phyloP scores from a whole-genome alignment of 2,888 invertebrate genomes.

The Melikaiella ostensackeni region DNA sequence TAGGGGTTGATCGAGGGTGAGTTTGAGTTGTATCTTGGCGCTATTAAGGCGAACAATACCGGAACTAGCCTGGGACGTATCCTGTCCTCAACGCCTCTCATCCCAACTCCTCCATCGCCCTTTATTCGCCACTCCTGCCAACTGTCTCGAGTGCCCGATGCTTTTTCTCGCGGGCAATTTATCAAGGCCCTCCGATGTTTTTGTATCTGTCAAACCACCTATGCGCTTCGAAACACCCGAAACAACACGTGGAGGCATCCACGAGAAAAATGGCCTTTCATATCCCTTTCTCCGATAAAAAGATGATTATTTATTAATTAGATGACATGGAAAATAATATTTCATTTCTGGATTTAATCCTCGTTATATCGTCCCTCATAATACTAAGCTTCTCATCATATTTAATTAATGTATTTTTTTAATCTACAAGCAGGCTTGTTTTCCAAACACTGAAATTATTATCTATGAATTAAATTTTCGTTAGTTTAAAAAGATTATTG shows the following conservation, averaged over 20 bases:
- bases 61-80: slow-evolving; percentile 74
- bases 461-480: too few relatives aligned
- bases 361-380: too few relatives aligned
- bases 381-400: too few relatives aligned
- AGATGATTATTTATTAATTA: slow-evolving; percentile 34
- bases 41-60: slow-evolving; percentile 76
- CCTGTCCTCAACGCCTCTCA: slow-evolving; percentile 72
- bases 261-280: slow-evolving; percentile 24
- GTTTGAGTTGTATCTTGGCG: slow-evolving; percentile 70
- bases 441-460: too few relatives aligned
- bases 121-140: slow-evolving; percentile 47
- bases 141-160: slow-evolving; percentile 63
- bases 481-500: too few relatives aligned
- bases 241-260: slow-evolving; percentile 36
- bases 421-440: too few relatives aligned
- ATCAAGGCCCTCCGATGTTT: slow-evolving; percentile 70
- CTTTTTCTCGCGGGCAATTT: slow-evolving; percentile 70
- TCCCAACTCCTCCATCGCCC: slow-evolving; percentile 49
- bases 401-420: too few relatives aligned
- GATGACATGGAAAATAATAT: not conserved
- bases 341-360: not conserved
- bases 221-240: slow-evolving; percentile 30
- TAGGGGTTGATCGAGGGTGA: slow-evolving; percentile 60
- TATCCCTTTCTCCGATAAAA: slow-evolving; percentile 8
- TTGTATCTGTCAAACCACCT: slow-evolving; percentile 53